Percentiles rank a stretch among this genome's conserved stretches.
phyloP scores from a whole-genome alignment of 2,113 vertebrate genomes.

The Poeciliopsis occidentalis region DNA sequence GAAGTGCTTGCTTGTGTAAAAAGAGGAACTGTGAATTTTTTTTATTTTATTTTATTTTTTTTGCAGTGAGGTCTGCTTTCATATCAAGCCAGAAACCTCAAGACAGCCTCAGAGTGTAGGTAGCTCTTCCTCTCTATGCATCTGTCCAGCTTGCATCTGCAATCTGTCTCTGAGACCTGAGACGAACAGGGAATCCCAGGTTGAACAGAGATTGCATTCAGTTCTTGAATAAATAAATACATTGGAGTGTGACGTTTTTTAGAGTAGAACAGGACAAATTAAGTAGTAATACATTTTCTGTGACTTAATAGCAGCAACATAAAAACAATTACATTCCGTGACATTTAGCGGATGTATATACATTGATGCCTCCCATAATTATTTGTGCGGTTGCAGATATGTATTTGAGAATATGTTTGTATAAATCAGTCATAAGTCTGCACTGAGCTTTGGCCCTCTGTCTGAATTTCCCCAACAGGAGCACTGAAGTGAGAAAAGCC shows the following conservation, averaged over 20 bases:
- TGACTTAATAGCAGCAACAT: slow-evolving; percentile 43
- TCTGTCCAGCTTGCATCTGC: slow-evolving; percentile 6
- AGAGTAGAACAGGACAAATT: slow-evolving; percentile 4
- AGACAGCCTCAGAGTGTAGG: slow-evolving; percentile 21
- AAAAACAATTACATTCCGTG: background rate
- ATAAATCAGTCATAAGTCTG: slow-evolving; percentile 18
- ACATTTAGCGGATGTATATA: slow-evolving; percentile 23
- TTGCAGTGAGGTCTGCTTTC: slow-evolving; percentile 13
- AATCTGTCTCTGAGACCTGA: slow-evolving; percentile 12
- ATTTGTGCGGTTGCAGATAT: slow-evolving; percentile 19
- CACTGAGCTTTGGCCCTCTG: slow-evolving; percentile 23
- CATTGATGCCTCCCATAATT: slow-evolving; percentile 35
- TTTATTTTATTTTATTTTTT: slow-evolving; percentile 3
- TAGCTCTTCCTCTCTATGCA: slow-evolving; percentile 3
- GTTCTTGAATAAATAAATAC: slow-evolving; percentile 1
- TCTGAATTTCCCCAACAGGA: slow-evolving; percentile 22
- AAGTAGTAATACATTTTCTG: slow-evolving; percentile 14
- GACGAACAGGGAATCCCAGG: slow-evolving; percentile 8
- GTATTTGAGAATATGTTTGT: slow-evolving; percentile 25
- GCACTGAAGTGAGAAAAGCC: slow-evolving; percentile 22
- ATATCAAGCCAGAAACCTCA: slow-evolving; percentile 31
- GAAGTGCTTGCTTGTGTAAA: slow-evolving; percentile 10
- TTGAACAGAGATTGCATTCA: slow-evolving; percentile 1
- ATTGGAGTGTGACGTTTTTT: slow-evolving; percentile 15
- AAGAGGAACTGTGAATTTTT: background rate